Evolutionary conservation across 37 sponge, comb jelly and placozoan genomes (phyloP).

Genomic region (Tethya wilhelma): DNA sequence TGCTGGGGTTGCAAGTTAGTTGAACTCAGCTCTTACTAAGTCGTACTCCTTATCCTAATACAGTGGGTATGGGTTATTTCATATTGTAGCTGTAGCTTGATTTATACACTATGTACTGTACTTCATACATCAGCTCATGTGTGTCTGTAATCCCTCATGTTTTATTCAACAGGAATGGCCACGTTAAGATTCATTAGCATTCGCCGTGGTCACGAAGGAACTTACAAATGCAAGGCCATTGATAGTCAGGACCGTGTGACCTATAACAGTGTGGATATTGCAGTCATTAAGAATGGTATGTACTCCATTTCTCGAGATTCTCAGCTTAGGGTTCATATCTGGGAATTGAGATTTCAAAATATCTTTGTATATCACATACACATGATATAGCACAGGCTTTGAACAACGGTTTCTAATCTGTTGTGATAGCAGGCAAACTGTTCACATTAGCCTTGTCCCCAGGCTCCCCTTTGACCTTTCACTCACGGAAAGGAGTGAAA

Average conservation of each 20-base stretch:
- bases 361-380: no score
- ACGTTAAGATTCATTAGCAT: background rate
- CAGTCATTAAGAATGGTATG: conserved; percentile 5
- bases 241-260: background rate
- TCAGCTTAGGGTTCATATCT: background rate
- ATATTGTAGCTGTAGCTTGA: background rate
- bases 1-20: no score
- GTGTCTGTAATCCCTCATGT: no score
- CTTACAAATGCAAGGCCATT: conserved; percentile 13
- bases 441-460: no score
- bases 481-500: no score
- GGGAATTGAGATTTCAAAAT: background rate
- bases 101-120: background rate
- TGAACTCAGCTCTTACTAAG: no score
- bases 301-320: background rate
- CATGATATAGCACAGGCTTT: no score
- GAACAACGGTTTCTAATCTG: no score
- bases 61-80: no score
- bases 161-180: background rate
- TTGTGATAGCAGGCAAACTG: no score
- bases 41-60: no score
- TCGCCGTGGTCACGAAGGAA: conserved; percentile 4
- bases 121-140: background rate
- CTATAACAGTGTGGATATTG: background rate
- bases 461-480: no score